A percentile compares a stretch with the other conserved stretches of the same genome.
Evolutionary conservation across 2,797 vertebrate species (phyloP).

Genomic region (Phalanger gymnotis): DNA sequence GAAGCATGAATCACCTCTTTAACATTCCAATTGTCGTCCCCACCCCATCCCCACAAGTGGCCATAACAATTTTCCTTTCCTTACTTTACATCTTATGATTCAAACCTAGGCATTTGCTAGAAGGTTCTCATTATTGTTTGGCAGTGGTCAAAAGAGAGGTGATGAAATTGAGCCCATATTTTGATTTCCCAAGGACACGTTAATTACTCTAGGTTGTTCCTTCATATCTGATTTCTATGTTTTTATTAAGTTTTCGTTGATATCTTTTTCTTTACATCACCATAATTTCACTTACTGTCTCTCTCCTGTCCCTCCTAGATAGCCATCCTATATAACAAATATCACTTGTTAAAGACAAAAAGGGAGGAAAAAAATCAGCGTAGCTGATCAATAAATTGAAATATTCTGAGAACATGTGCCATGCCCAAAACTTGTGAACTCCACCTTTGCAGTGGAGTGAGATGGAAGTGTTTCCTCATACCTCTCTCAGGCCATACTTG

Average conservation of each 20-base stretch:
- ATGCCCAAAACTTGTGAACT: not conserved
- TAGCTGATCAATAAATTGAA: not conserved
- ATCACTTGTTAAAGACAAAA: not conserved
- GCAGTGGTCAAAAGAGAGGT: not conserved
- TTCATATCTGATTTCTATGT: not conserved
- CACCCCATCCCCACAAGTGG: not conserved
- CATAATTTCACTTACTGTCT: not conserved
- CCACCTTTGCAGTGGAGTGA: not conserved
- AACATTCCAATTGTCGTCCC: not conserved
- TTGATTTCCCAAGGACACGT: not conserved
- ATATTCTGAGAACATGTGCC: not conserved
- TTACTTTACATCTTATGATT: not conserved
- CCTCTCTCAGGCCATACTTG: too few relatives aligned
- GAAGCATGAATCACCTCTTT: not conserved
- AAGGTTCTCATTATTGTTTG: not conserved
- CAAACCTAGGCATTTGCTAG: not conserved
- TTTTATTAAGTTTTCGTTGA: not conserved
- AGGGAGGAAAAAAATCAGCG: not conserved
- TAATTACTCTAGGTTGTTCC: not conserved
- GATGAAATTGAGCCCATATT: not conserved
- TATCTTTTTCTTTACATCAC: not conserved
- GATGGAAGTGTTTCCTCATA: not conserved
- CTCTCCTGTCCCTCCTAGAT: not conserved
- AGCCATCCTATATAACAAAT: not conserved
- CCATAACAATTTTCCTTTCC: not conserved